Conservation (phyloP, 2,113 vertebrate genomes). For the Apteryx mantelli region DNA sequence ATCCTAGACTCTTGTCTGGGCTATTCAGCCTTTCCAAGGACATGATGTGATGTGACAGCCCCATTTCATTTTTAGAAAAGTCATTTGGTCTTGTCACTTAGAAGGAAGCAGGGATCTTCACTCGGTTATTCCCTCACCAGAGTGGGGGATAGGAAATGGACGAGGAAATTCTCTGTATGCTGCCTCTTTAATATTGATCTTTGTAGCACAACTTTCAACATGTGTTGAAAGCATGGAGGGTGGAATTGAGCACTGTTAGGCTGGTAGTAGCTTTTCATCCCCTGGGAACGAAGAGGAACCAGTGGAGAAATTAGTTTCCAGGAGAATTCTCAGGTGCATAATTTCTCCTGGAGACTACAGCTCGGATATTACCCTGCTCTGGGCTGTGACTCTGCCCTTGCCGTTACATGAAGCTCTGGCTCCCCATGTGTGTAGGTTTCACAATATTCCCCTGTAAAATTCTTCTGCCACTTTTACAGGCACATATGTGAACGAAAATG, state of each 20-base stretch:
- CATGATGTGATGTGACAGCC: neutral
- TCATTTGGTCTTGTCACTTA: neutral
- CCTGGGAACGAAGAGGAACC: neutral
- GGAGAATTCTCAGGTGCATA: neutral
- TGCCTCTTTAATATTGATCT: neutral
- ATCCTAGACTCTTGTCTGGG: neutral
- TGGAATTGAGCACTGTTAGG: neutral
- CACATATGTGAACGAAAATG: neutral
- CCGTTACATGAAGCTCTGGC: neutral
- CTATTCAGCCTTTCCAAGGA: neutral
- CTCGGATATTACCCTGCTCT: neutral
- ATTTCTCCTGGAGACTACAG: neutral
- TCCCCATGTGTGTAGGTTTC: neutral
- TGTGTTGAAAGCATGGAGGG: neutral
- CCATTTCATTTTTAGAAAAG: constrained; percentile 15
- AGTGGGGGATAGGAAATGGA: neutral
- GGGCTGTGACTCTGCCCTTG: neutral
- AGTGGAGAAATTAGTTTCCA: neutral
- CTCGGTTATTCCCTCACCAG: neutral
- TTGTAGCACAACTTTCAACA: neutral
- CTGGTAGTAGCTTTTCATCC: neutral
- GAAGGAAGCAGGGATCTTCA: neutral
- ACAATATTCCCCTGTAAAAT: neutral
- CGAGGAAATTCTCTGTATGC: neutral
- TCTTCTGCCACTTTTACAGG: neutral